Evolutionary conservation across 2,113 vertebrate species (phyloP), one percentile per base, ranked within the genome.

Genomic region (Neotoma lepida): DNA sequence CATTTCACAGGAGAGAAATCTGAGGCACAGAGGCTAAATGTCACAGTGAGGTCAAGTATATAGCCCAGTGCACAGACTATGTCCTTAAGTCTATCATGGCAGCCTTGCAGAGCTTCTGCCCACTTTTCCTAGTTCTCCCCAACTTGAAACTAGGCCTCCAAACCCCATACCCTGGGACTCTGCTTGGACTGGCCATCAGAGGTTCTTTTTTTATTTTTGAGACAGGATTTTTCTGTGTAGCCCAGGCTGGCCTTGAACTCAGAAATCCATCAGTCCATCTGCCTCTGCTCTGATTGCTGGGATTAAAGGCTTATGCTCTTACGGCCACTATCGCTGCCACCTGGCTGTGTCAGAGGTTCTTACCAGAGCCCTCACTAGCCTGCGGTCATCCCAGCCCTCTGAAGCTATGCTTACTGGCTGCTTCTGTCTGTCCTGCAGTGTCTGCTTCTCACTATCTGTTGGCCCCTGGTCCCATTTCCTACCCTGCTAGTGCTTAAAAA

Each of bases 1-100:
- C 54, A 94, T 94, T 92, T 96, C 70, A 92, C 46, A 71, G 18
- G 78, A 68, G 41, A 94, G 54, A 35, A 58, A 92, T 17, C 86
- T 2, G 56, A 78, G 68, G 70, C 76, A 95, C 46, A 90, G 86
- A 89, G 77, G 44, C 96, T 64, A 76, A 91, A n/a, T 35, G 86
- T 89, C 89, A 86, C 61, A 91, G 39, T 80, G 46, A 46, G 68
- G n/a, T 56, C 71, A 81, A 92, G n/a, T 85, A 18, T 85, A 18
- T 44, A 86, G 44, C 20, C 51, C 20, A 80, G 20, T 46, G 76
- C 14, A 76, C 18, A 71, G 64, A 84, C 63, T 9, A 46, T 64
- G 41, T n/a, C 81, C 56, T 78, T 28, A 56, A 86, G 61, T 39
- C 86, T 51, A 17, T 39, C 74, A 89, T 66, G 71, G 46, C 56